Evolutionary conservation across 2,888 invertebrate species (phyloP).

Genomic region (Miltochrista miniata): DNA sequence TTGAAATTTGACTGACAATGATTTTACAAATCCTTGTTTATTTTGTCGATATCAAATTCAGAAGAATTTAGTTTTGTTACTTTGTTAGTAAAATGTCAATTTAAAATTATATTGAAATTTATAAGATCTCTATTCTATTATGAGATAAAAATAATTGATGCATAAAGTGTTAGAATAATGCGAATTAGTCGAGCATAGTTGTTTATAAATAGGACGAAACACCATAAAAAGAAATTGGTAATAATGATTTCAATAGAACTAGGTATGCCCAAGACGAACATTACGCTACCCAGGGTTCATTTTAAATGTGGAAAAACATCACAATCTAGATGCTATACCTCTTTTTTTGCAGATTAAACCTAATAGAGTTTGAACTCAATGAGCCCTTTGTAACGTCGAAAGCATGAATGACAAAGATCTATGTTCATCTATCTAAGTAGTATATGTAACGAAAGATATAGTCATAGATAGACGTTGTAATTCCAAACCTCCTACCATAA

Average conservation of each 20-base stretch:
- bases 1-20: neutral
- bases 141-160: neutral
- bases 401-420: conserved; percentile 35
- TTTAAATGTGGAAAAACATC: conserved; percentile 11
- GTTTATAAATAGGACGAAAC: conserved; percentile 3
- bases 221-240: conserved; percentile 3
- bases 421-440: conserved; percentile 43
- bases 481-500: conserved; percentile 80
- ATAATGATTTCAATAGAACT: conserved; percentile 1
- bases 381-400: conserved; percentile 32
- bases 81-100: conserved; percentile 5
- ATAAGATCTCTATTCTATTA: neutral
- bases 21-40: neutral
- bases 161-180: neutral
- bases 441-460: conserved; percentile 43
- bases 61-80: neutral
- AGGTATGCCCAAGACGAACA: conserved; percentile 14
- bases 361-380: conserved; percentile 11
- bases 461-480: conserved; percentile 52
- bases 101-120: neutral
- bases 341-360: too few relatives aligned
- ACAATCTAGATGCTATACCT: too few relatives aligned
- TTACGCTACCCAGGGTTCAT: conserved; percentile 33
- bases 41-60: neutral
- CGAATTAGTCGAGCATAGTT: neutral